Conservation (phyloP, 2,113 vertebrate species). For the Orientallactaga bullata region DNA sequence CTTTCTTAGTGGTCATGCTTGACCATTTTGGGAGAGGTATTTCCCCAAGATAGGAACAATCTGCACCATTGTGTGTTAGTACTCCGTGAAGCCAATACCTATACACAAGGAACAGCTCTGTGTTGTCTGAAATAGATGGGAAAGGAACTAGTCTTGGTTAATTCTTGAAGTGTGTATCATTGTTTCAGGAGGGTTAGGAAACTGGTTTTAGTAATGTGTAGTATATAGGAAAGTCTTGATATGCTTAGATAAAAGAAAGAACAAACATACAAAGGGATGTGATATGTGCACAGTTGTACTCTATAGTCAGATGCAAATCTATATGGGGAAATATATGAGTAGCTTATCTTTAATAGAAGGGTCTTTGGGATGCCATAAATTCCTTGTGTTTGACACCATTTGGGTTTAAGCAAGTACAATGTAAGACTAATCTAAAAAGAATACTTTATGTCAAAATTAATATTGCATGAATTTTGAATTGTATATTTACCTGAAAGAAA, state of each 20-base stretch:
- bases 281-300: neutral
- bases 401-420: constrained; percentile 15
- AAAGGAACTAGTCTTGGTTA: neutral
- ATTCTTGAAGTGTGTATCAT: constrained; percentile 30
- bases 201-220: neutral
- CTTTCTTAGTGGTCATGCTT: neutral
- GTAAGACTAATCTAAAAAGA: constrained; percentile 12
- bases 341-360: neutral
- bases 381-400: neutral
- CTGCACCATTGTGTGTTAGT: neutral
- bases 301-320: neutral
- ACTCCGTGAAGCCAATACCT: neutral
- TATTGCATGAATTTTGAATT: neutral
- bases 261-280: neutral
- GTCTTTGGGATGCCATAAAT: neutral
- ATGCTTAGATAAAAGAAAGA: constrained; percentile 14
- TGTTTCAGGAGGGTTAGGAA: constrained; percentile 8
- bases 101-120: neutral
- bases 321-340: neutral
- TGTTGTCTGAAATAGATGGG: neutral
- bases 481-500: constrained; percentile 13
- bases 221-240: neutral
- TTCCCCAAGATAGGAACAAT: constrained; percentile 23
- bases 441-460: constrained; percentile 8
- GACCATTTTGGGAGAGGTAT: neutral